Evolutionary conservation across 2,113 vertebrate genomes (phyloP).

Genomic region (Onychostoma macrolepis): DNA sequence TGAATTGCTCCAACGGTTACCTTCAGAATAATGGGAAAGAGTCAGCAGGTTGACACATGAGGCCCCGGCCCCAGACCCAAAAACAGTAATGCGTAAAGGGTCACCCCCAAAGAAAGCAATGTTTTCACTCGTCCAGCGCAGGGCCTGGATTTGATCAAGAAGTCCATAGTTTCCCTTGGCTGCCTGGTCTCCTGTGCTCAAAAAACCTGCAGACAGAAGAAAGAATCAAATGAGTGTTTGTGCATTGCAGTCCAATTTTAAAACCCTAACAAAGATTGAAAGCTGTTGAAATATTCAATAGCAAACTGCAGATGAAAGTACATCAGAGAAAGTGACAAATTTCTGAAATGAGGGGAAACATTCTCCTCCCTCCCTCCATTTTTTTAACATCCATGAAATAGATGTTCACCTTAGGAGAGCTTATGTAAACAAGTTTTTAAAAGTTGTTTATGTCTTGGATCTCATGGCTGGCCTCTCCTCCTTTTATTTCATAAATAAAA

Average conservation of each 20-base stretch:
- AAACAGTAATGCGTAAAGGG: conserved; percentile 97
- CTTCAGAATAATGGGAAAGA: conserved; percentile 99
- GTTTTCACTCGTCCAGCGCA: conserved; percentile 99
- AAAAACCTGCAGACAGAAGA: conserved; percentile 83
- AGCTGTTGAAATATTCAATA: conserved; percentile 12
- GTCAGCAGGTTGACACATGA: conserved; percentile 99
- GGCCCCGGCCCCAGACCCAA: conserved; percentile 96
- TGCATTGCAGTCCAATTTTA: not conserved
- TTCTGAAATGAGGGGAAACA: not conserved
- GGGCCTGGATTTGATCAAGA: conserved; percentile 95
- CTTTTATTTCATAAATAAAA: too few species aligned
- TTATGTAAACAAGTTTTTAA: conserved; percentile 48
- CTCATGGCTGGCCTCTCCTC: conserved; percentile 43
- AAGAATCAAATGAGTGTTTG: conserved; percentile 3
- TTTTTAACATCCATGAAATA: conserved; percentile 40
- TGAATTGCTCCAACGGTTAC: conserved; percentile 99
- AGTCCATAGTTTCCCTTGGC: conserved; percentile 98
- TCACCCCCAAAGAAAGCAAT: conserved; percentile 98
- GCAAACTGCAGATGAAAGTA: not conserved
- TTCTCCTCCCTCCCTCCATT: not conserved
- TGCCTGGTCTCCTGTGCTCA: conserved; percentile 98
- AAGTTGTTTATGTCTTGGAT: conserved; percentile 43
- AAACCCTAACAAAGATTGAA: not conserved
- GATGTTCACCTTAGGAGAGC: conserved; percentile 36
- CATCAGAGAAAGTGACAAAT: not conserved